Evolutionary conservation across 2,113 vertebrate species (phyloP), one percentile per base, ranked within the genome.

Genomic region (Lagopus leucura): DNA sequence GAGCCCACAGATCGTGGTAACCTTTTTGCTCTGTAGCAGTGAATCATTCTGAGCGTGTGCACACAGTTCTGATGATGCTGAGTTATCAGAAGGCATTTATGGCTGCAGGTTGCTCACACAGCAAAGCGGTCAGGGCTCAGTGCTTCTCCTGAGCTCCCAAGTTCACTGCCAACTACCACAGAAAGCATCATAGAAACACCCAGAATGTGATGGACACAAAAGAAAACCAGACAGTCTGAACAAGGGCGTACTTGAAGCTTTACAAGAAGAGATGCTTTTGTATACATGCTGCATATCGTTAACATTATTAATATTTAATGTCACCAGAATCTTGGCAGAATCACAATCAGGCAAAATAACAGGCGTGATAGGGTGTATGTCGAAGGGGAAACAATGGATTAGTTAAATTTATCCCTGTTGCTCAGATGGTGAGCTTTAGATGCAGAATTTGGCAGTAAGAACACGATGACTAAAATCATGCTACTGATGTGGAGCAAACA

Each of bases 1-100:
- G 54, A 92, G 30, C 63, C 21, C 34, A 79, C 61, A 82, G 45
- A 45, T 21, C 34, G 25, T 0, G 67, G 54, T 55, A 54, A 91
- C 84, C 75, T 82, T 78, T 92, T 15, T 58, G 70, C 17, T 36
- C 42, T 78, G 86, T 32, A 69, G 92, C 42, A 83, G 65, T 67
- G 47, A 91, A 88, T 92, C 86, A 81, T 60, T 74, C 50, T 69
- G 14, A 3, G 50, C 0, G 0, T 70, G 55, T 55, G 36, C 21
- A 18, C 42, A 17, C 47, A 8, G 83, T 38, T 60, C 65, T 90
- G 80, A 88, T 64, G 86, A 42, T 70, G 76, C 42, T 88, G 76
- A 8, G 0, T 63, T 90, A 77, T 88, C 9, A 3, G 72, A 50
- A 90, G 75, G 60, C 50, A 88, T 91, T 63, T 88, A 76, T 83